A percentile compares a stretch with the other conserved stretches of the same genome.
Conservation (phyloP, 2,113 vertebrate species). For the Andinoacara biseriatus region DNA sequence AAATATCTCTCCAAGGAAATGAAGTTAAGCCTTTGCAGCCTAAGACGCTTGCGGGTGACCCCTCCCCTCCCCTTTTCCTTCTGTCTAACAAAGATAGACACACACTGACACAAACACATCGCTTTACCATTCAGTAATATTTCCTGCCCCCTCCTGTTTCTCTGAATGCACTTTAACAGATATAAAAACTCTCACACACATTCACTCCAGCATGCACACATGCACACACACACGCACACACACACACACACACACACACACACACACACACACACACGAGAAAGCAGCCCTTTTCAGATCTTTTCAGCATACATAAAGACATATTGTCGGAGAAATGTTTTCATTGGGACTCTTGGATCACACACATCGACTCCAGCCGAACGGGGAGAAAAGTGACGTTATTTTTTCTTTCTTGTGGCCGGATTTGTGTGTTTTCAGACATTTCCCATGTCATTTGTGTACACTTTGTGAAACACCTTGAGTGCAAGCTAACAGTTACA, state of each 20-base stretch:
- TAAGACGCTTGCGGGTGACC: constrained; percentile 37
- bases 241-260: not conserved
- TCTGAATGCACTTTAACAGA: constrained; percentile 68
- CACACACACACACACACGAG: not conserved
- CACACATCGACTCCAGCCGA: constrained; percentile 34
- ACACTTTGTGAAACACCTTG: constrained; percentile 49
- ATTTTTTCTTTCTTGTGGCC: constrained; percentile 4
- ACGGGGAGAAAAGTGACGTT: constrained; percentile 1
- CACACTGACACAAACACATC: constrained; percentile 51
- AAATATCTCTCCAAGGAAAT: constrained; percentile 67
- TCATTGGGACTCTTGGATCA: constrained; percentile 49
- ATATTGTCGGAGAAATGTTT: constrained; percentile 61
- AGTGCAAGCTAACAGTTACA: constrained; percentile 45
- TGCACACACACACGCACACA: not conserved
- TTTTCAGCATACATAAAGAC: constrained; percentile 56
- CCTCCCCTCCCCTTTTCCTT: constrained; percentile 25
- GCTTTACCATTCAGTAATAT: constrained; percentile 71
- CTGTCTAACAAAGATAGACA: constrained; percentile 35
- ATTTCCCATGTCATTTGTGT: constrained; percentile 36
- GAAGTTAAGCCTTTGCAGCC: constrained; percentile 60
- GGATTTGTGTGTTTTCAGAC: constrained; percentile 23
- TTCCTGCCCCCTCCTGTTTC: constrained; percentile 73
- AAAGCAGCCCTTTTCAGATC: constrained; percentile 48
- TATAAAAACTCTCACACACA: constrained; percentile 54
- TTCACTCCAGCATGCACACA: not conserved